Conservation (phyloP, 2,113 vertebrate species). For the Phaethornis superciliosus region DNA sequence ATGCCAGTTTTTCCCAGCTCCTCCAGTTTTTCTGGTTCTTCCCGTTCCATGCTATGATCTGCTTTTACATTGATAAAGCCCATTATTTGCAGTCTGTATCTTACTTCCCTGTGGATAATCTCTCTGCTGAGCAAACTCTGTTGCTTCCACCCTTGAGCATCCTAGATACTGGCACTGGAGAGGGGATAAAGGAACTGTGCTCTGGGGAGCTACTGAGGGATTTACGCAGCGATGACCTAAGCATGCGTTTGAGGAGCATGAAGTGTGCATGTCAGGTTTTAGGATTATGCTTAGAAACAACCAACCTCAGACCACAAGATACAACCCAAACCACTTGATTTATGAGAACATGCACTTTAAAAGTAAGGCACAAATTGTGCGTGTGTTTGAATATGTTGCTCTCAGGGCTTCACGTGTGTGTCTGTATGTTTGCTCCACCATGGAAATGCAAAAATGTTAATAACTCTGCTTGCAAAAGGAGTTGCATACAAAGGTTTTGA, state of each 20-base stretch:
- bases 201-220: background rate
- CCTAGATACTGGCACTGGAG: accelerated
- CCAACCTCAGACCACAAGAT: background rate
- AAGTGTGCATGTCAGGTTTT: background rate
- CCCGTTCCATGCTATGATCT: background rate
- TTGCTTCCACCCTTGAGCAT: background rate
- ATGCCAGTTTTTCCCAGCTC: background rate
- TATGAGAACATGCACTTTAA: background rate
- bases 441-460: background rate
- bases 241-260: background rate
- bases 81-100: background rate
- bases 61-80: background rate
- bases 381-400: background rate
- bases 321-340: no score
- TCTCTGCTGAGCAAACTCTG: background rate
- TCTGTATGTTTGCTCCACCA: background rate
- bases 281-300: background rate
- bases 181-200: background rate
- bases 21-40: background rate
- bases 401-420: background rate
- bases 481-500: background rate
- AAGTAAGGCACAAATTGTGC: accelerated
- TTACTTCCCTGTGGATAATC: background rate
- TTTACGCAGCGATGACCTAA: background rate
- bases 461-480: background rate